Evolutionary conservation across 2,113 vertebrate genomes (phyloP).

Genomic region (Oenanthe oenanthe): DNA sequence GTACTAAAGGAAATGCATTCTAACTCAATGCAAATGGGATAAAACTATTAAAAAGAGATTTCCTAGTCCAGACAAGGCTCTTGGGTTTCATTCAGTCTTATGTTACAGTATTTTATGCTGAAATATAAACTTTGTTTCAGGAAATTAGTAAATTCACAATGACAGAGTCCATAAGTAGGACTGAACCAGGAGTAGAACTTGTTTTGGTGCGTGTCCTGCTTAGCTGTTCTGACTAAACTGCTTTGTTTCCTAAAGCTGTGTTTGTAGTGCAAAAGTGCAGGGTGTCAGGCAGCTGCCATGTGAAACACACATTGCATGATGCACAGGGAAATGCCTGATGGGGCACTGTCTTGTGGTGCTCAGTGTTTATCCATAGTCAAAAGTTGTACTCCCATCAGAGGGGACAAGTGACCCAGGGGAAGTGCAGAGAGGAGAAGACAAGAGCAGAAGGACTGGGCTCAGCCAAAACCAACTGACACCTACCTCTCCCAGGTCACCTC

Average conservation of each 20-base stretch:
- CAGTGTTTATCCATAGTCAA: background rate
- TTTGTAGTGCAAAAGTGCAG: background rate
- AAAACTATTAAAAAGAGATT: conserved; percentile 45
- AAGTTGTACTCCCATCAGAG: background rate
- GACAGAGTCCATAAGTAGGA: background rate
- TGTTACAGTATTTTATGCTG: background rate
- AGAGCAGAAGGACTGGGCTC: background rate
- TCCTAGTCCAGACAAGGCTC: background rate
- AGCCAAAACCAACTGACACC: background rate
- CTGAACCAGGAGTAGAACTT: background rate
- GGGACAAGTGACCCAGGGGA: background rate
- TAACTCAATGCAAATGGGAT: conserved; percentile 24
- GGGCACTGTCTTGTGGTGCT: background rate
- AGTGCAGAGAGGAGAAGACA: background rate
- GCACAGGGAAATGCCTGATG: background rate
- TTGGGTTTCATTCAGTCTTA: background rate
- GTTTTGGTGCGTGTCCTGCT: background rate
- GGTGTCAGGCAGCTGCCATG: background rate
- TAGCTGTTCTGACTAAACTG: background rate
- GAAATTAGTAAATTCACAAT: background rate
- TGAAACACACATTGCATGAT: background rate
- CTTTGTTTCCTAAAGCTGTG: background rate
- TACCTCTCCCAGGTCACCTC: background rate
- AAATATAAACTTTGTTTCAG: background rate
- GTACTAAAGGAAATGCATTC: conserved; percentile 19